phyloP scores from a whole-genome alignment of 2,797 vertebrate species.

The Orientallactaga sibirica region DNA sequence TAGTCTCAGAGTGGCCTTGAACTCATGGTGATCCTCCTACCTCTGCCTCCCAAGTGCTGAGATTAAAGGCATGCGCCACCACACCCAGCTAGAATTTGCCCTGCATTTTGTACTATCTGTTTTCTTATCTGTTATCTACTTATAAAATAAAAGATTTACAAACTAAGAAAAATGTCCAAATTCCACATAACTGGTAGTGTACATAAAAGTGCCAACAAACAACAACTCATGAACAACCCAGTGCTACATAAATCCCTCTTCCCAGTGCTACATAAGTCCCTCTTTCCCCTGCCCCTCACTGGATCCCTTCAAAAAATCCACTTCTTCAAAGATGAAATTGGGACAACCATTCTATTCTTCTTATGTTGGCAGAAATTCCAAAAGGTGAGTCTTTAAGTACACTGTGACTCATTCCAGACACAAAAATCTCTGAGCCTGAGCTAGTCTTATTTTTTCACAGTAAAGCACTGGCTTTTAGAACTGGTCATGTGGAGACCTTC shows the following conservation, averaged over 20 bases:
- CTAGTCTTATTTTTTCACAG: neutral
- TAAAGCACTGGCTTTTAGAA: neutral
- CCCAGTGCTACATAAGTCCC: too few relatives aligned
- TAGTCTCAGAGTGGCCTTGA: too few relatives aligned
- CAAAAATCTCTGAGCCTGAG: neutral
- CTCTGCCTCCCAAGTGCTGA: too few relatives aligned
- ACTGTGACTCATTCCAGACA: constrained; percentile 34
- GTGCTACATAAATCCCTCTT: constrained; percentile 12
- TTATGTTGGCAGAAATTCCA: constrained; percentile 36
- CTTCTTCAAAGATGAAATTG: constrained; percentile 4
- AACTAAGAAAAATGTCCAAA: constrained; percentile 83
- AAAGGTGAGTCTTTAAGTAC: constrained; percentile 37
- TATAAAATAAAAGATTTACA: constrained; percentile 76
- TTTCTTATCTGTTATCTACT: neutral
- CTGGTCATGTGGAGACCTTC: neutral
- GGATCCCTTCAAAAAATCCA: neutral
- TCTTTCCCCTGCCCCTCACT: neutral
- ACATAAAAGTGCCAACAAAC: constrained; percentile 2
- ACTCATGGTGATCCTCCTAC: too few relatives aligned
- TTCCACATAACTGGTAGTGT: constrained; percentile 63
- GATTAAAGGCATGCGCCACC: too few relatives aligned
- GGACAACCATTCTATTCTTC: constrained; percentile 46
- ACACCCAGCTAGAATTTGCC: neutral
- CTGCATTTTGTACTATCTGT: neutral
- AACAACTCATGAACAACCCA: constrained; percentile 13